Evolutionary conservation across 2,113 vertebrate species (phyloP), one percentile per base, ranked within the genome.

Genomic region (Hystrix brachyura): DNA sequence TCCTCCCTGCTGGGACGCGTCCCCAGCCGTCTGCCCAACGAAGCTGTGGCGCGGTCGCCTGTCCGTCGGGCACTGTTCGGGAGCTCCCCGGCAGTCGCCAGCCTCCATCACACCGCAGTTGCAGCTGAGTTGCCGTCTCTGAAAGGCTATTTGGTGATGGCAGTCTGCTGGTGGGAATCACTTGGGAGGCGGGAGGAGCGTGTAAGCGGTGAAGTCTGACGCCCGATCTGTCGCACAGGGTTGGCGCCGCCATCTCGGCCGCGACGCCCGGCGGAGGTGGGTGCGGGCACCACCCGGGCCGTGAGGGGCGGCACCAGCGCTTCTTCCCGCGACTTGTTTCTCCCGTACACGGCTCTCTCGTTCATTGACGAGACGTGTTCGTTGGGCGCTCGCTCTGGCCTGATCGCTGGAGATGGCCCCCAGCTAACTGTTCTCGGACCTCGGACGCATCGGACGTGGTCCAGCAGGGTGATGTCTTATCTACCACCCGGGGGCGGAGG

Each of bases 231-330:
- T 43, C 32, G 13, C 78, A 15, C 87, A 64, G 91, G 78, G 19
- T 55, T 86, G n/a, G 71, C 87, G 81, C 74, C 95, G 91, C 95
- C 96, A 91, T 97, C 94, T 95, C 96, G 69, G 71, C 67, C 55
- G 34, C 87, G 55, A 83, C 92, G n/a, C 46, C 90, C 91, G 38
- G 5, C 55, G 79, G 93, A 80, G 78, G 86, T 91, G 87, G 96
- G 84, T 86, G 82, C 23, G 32, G 92, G 65, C 91, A 29, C 65
- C 51, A 72, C 83, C 79, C 7, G 27, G 55, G 69, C 48, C 57
- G 74, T n/a, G 10, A 80, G 92, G 48, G 69, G 53, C 55, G 15
- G 53, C 60, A 27, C 51, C 62, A 15, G 90, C 43, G 25, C 32
- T 74, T 67, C 23, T 19, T 13, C 65, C 55, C 1, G 2, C 29